Base-by-base conservation (phyloP, 2,113 vertebrate genomes). In the Sylvia atricapilla region DNA sequence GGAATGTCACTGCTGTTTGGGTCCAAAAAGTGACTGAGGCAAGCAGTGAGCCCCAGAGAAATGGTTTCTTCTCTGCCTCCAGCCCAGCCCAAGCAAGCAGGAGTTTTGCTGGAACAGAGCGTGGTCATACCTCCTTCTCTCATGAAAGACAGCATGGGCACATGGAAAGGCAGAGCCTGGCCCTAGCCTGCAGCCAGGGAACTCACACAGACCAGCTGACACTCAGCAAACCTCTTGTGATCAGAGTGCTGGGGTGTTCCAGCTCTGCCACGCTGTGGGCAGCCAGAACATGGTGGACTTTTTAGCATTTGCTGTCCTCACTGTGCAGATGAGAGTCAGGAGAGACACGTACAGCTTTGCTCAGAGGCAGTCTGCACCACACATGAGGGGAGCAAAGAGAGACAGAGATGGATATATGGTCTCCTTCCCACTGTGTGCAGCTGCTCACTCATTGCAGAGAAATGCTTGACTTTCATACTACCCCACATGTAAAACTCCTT, bases 381-480 rank as follows among this genome's bases (percentile, higher is more conserved):
- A 46, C 43, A 4, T 13, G 27, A 49, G 30, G 53, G 24, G 33
- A 89, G 41, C 0, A 0, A 59, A 60, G 44, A 62, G 14, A 91
- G 59, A 49, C 37, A 72, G 35, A 86, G 59, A 52, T 6, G 10
- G 44, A 31, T 94, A 93, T 68, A 43, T 46, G 50, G 63, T 77
- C 72, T 94, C 72, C 91, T 94, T 84, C 72, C 80, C 80, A 77
- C 84, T 84, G 84, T 3, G 3, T 62, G 72, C 91, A 95, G 84
- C 80, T 95, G 89, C 59, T 91, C 79, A 25, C 68, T 86, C 55
- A 43, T 3, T 70, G 87, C 73, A 67, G 72, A 77, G 80, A 92
- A 96, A 79, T 55, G 63, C 80, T 87, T 70, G 50, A 70, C 50
- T 88, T 92, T 86, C 64, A 89, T 79, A 58, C 72, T 13, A 31